Base-by-base conservation (phyloP, 1,140 invertebrate genomes). In the Calephelis nemesis region DNA sequence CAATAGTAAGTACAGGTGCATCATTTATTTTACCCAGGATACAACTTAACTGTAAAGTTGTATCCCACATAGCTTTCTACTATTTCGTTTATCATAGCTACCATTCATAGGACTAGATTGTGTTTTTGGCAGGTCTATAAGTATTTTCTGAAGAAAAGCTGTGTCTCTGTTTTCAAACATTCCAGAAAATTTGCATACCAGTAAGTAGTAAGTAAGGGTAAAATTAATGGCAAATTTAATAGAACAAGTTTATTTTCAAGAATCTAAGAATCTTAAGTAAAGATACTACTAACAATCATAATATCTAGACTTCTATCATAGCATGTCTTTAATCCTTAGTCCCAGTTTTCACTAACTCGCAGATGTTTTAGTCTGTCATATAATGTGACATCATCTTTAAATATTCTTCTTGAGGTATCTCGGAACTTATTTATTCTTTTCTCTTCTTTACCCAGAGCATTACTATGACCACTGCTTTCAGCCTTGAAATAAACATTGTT, bases 311-410 rank as follows among this genome's bases (percentile, higher is more conserved):
- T 49, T 49, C 13, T 49, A 65, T 39, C 50, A 39, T 7, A 63
- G 15, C 42, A 52, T 47, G 40, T n/a, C 42, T 6, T 47, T 7
- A 9, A 39, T 13, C 7, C 0, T 52, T 78, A 81, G 58, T 91
- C 88, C 88, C 88, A 91, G 62, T 69, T 75, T 69, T 91, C 88
- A n/a, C 73, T 78, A 0, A 87, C 79, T 47, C 83, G 73, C 4
- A 91, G 77, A 66, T 91, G 87, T 64, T 78, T 63, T 1, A 90
- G 48, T 19, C 86, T 68, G 67, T 91, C 88, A 76, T 83, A 87
- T 60, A 91, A 67, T 69, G 88, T 91, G 10, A 91, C 86, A 83
- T 91, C 87, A 66, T 86, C 66, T 74, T 91, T 91, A 52, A 91
- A 91, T n/a, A 82, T 70, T 66, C 70, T 82, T 68, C 73, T 73